A percentile compares a stretch with the other conserved stretches of the same genome.
phyloP scores from a whole-genome alignment of 2,797 vertebrate species.

The Acipenser transmontanus region DNA sequence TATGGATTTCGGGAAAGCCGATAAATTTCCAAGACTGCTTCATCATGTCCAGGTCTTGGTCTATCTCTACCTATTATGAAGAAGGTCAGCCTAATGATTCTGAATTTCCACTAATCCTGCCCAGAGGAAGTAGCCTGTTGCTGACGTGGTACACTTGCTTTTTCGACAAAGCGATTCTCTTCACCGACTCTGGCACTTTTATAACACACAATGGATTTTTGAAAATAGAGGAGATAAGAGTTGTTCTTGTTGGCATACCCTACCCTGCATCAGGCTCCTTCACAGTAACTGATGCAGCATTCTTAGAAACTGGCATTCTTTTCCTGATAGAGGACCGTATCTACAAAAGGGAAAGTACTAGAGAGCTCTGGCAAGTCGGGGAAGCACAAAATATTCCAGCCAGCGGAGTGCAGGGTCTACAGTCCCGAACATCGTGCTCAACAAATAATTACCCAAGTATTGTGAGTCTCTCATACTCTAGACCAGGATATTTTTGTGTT shows the following conservation, averaged over 20 bases:
- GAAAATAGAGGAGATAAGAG: constrained; percentile 19
- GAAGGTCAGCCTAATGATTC: background rate
- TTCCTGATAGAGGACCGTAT: constrained; percentile 5
- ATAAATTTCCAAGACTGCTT: constrained; percentile 20
- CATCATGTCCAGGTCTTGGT: constrained; percentile 12
- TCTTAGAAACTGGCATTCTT: constrained; percentile 14
- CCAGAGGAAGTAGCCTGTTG: constrained; percentile 4
- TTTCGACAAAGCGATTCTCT: constrained; percentile 9
- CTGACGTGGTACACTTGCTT: constrained; percentile 14
- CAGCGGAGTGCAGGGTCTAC: constrained; percentile 6
- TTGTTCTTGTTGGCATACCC: constrained; percentile 14
- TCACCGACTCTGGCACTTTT: constrained; percentile 21
- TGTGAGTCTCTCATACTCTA: background rate
- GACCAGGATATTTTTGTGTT: no score
- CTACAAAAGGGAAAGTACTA: constrained; percentile 9
- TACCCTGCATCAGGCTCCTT: constrained; percentile 9
- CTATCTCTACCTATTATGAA: constrained; percentile 8
- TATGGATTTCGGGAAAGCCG: constrained; percentile 15
- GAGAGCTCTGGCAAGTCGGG: constrained; percentile 3
- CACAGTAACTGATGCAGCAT: constrained; percentile 4
- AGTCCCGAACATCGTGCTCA: constrained; percentile 10
- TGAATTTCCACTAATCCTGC: constrained; percentile 13
- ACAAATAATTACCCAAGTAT: background rate
- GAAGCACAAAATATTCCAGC: background rate
- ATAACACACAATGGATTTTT: constrained; percentile 19